Evolutionary conservation across 2,888 invertebrate species (phyloP), one percentile per base, ranked within the genome.

Genomic region (Pammene fasciana): DNA sequence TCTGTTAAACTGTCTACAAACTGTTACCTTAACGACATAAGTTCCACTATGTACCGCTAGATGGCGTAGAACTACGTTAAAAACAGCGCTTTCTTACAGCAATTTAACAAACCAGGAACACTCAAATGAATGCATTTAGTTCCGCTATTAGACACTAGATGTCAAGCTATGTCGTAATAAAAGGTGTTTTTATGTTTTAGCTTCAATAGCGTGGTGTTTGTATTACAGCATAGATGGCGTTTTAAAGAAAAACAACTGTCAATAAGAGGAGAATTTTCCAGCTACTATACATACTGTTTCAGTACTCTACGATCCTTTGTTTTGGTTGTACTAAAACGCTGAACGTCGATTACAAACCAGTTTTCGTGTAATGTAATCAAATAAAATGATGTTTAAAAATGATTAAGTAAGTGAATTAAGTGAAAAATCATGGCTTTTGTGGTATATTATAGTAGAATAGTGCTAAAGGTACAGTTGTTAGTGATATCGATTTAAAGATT

Each of bases 281-380:
- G 64, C 70, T 46, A 50, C 50, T 57, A 45, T 54, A n/a, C n/a
- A n/a, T n/a, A n/a, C n/a, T n/a, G n/a, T 65, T 65, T 57, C 55
- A 60, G 57, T 66, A 72, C 73, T 71, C 59, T 67, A 26, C 70
- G 70, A 73, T 67, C 67, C 59, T 72, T 70, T 76, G 78, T 78
- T 77, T 75, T 75, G 75, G 73, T 74, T 72, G 75, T 75, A 72
- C 65, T 48, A 52, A 1, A 50, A 52, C 14, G 11, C 36, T 34
- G 0, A 8, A 7, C 18, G 38, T 13, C 13, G 13, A 38, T 18
- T 48, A 48, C 48, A 50, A 13, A 38, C 36, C 16, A 16, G 36
- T 48, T 61, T 48, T 16, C 54, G 54, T 36, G 11, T 46, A 18
- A 41, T 26, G 59, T 45, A 45, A 9, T 45, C 8, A 59, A 48